Evolutionary conservation across 2,797 vertebrate genomes (phyloP).

Genomic region (Halcyon leucocephala): DNA sequence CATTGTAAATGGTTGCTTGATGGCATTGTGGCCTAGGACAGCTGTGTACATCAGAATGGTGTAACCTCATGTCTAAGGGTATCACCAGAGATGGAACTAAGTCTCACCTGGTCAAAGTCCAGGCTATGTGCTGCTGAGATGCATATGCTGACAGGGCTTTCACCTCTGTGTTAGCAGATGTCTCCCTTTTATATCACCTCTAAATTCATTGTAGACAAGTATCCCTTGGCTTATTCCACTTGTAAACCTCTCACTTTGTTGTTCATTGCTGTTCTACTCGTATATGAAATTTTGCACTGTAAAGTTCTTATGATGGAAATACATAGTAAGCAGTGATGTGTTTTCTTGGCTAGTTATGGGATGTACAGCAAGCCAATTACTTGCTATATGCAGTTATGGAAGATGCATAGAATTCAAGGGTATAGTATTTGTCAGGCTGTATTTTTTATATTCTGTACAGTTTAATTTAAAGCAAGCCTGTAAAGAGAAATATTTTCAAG

Average conservation of each 20-base stretch:
- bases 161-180: not conserved
- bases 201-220: not conserved
- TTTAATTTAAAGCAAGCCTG: not conserved
- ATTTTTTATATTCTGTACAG: not conserved
- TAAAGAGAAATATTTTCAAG: not conserved
- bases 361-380: not conserved
- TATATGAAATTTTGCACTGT: not conserved
- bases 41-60: not conserved
- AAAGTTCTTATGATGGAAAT: not conserved
- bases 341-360: not conserved
- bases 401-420: not conserved
- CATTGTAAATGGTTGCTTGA: not conserved
- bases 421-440: not conserved
- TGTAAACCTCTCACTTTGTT: not conserved
- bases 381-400: not conserved
- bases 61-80: not conserved
- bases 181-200: not conserved
- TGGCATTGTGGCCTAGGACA: not conserved
- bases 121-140: not conserved
- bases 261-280: not conserved
- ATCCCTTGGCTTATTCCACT: not conserved
- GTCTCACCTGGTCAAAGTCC: not conserved
- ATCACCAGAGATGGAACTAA: not conserved
- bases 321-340: not conserved
- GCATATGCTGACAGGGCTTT: not conserved